These are phyloP conservation scores for Hyperoodon ampullatus DNA, from an alignment of 2,113 vertebrate genomes.

Conservation along the genomic window DNA sequence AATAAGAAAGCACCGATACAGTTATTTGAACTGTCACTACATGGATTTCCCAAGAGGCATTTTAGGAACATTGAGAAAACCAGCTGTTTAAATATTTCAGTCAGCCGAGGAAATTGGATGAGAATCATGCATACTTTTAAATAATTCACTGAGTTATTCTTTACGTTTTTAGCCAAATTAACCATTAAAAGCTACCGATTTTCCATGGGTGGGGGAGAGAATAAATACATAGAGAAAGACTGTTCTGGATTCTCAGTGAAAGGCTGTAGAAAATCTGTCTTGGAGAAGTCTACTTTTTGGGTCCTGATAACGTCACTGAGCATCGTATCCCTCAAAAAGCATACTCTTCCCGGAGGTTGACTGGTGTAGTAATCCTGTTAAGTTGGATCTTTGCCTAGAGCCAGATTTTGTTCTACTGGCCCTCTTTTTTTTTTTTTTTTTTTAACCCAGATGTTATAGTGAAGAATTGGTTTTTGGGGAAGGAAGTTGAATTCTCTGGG, in stretches of 20 bases:
- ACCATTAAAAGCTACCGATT: constrained; percentile 49
- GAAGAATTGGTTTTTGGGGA: neutral
- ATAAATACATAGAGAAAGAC: neutral
- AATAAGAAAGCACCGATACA: neutral
- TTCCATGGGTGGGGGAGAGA: neutral
- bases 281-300: neutral
- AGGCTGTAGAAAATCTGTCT: neutral
- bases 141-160: constrained; percentile 32
- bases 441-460: neutral
- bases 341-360: neutral
- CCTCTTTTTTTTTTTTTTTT: neutral
- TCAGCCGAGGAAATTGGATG: constrained; percentile 42
- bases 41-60: constrained; percentile 42
- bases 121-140: constrained; percentile 13
- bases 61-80: constrained; percentile 44
- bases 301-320: neutral
- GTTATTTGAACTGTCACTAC: neutral
- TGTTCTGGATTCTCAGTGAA: neutral
- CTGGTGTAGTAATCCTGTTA: neutral
- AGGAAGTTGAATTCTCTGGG: constrained; percentile 19
- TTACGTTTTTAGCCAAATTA: constrained; percentile 46
- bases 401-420: neutral
- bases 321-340: neutral
- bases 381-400: neutral
- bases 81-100: neutral